Evolutionary conservation across 1,140 invertebrate species (phyloP).

Genomic region (Dendrolimus kikuchii): DNA sequence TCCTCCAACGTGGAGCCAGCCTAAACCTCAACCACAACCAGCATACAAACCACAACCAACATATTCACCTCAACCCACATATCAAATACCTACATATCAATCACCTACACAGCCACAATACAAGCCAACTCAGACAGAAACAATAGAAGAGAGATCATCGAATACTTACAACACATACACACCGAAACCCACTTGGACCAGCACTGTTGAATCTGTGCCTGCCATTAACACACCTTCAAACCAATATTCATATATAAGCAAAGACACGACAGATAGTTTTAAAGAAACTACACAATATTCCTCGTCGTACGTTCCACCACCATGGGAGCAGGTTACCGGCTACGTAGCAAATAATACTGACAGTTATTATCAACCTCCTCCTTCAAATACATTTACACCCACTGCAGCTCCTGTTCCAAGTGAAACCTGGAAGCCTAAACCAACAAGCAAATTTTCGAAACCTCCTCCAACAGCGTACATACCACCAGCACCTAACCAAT

Average conservation of each 20-base stretch:
- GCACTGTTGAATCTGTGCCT: constrained; percentile 26
- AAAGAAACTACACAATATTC: constrained; percentile 44
- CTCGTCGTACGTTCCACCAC: constrained; percentile 59
- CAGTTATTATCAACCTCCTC: constrained; percentile 37
- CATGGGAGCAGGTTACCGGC: constrained; percentile 57
- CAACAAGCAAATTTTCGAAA: constrained; percentile 45
- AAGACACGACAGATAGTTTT: constrained; percentile 39
- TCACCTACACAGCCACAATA: constrained; percentile 19
- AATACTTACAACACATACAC: constrained; percentile 38
- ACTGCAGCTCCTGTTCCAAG: constrained; percentile 13
- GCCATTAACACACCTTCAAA: constrained; percentile 23
- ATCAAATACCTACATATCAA: too few relatives aligned
- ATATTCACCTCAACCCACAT: constrained; percentile 20
- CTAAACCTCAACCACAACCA: constrained; percentile 23
- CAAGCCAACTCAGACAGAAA: constrained; percentile 24
- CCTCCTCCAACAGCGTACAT: constrained; percentile 45
- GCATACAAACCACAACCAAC: constrained; percentile 19
- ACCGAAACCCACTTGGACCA: constrained; percentile 45
- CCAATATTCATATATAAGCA: constrained; percentile 36
- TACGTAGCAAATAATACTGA: constrained; percentile 38
- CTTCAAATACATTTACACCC: constrained; percentile 24
- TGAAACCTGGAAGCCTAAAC: constrained; percentile 26
- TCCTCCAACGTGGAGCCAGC: constrained; percentile 23
- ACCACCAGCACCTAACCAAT: constrained; percentile 60
- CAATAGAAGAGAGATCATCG: constrained; percentile 7